These are phyloP conservation scores for Flabesymbios commensalis DNA, from an alignment of 2,888 invertebrate genomes.

Conservation along the genomic window DNA sequence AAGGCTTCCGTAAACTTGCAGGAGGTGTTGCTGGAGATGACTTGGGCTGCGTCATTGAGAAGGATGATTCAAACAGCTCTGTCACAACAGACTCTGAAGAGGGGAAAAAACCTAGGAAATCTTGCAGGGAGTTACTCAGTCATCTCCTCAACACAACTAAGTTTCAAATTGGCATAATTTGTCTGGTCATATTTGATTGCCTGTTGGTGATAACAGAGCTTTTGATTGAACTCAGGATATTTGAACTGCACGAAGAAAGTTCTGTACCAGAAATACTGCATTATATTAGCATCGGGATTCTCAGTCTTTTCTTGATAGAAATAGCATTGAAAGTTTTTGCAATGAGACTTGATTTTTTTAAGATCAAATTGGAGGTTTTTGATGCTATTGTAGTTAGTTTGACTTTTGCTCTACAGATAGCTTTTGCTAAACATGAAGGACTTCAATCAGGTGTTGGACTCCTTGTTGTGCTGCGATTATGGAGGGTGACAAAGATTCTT, in stretches of 20 bases:
- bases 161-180: constrained; percentile 58
- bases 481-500: constrained; percentile 62
- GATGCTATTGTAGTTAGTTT: constrained; percentile 61
- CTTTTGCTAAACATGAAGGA: constrained; percentile 53
- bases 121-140: constrained; percentile 41
- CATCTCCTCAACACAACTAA: constrained; percentile 48
- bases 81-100: constrained; percentile 55
- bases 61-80: constrained; percentile 53
- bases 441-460: constrained; percentile 56
- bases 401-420: constrained; percentile 60
- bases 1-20: constrained; percentile 52
- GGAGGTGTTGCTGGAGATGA: constrained; percentile 54
- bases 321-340: constrained; percentile 53
- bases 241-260: constrained; percentile 41
- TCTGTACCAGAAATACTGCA: constrained; percentile 53
- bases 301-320: constrained; percentile 52
- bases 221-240: constrained; percentile 58
- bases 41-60: constrained; percentile 56
- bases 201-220: constrained; percentile 61
- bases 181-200: constrained; percentile 60
- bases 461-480: constrained; percentile 60
- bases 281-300: constrained; percentile 53
- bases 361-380: constrained; percentile 61
- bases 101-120: constrained; percentile 39
- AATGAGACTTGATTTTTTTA: constrained; percentile 57